Percentiles rank a stretch among this genome's conserved stretches.
phyloP scores from a whole-genome alignment of 2,113 vertebrate genomes.

The Tachuris rubrigastra region DNA sequence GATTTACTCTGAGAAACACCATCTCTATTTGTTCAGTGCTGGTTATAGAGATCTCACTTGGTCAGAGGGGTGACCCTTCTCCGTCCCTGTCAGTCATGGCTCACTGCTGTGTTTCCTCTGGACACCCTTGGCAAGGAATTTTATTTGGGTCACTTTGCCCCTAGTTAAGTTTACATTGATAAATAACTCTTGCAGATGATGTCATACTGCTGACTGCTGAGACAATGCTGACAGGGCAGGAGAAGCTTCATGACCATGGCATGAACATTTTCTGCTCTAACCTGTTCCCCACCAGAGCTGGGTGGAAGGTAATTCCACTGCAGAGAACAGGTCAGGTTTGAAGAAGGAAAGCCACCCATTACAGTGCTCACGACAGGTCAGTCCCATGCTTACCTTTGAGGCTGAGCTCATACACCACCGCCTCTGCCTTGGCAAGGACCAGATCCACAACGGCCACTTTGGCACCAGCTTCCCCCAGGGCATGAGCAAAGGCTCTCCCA shows the following conservation, averaged over 20 bases:
- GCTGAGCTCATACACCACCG: slow-evolving; percentile 69
- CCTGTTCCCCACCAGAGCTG: not conserved
- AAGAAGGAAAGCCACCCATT: not conserved
- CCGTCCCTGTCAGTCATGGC: not conserved
- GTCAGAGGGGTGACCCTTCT: not conserved
- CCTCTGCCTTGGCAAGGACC: slow-evolving; percentile 74
- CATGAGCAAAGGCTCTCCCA: slow-evolving; percentile 79
- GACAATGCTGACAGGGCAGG: not conserved
- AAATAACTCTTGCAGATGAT: not conserved
- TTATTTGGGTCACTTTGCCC: not conserved
- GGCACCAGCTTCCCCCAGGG: slow-evolving; percentile 78
- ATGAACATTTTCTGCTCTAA: not conserved
- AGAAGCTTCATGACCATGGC: not conserved
- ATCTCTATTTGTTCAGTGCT: not conserved
- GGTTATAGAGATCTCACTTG: not conserved
- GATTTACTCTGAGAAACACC: not conserved
- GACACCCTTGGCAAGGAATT: not conserved
- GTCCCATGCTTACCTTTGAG: slow-evolving; percentile 73
- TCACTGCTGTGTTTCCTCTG: not conserved
- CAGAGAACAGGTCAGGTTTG: not conserved
- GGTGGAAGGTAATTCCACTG: not conserved
- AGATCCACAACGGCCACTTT: slow-evolving; percentile 80
- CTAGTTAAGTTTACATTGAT: not conserved
- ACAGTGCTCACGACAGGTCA: accelerated
- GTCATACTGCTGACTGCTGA: not conserved